Conservation (phyloP, 2,113 vertebrate genomes). For the Bufo gargarizans region DNA sequence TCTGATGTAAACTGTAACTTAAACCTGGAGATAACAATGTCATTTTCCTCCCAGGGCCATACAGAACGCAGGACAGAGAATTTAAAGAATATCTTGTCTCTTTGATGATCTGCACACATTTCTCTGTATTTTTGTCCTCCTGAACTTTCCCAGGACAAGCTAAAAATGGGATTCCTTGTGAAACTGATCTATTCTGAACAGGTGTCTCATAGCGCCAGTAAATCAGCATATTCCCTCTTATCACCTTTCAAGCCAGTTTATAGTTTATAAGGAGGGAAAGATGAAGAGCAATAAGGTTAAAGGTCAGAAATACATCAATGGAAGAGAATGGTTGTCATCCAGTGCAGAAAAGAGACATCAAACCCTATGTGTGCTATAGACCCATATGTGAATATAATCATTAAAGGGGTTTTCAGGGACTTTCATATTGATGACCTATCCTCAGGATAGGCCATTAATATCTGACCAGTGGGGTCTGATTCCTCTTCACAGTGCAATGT, state of each 20-base stretch:
- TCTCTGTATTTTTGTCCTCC: conserved; percentile 1
- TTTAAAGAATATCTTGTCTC: conserved; percentile 2
- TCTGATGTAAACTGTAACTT: conserved; percentile 8
- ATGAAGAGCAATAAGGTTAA: conserved; percentile 28
- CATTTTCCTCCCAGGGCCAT: conserved; percentile 20
- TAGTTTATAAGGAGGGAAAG: conserved; percentile 9
- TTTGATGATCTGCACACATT: conserved; percentile 35
- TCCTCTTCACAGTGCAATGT: too few species aligned
- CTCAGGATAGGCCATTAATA: too few species aligned
- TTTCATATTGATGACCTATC: too few species aligned
- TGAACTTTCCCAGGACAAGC: conserved; percentile 43
- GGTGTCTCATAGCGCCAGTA: conserved; percentile 40
- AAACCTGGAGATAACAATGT: neutral
- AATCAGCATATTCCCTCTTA: conserved; percentile 29
- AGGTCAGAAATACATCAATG: conserved; percentile 32
- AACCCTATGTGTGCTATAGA: neutral
- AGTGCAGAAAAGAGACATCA: neutral
- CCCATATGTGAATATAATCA: too few species aligned
- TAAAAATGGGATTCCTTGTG: conserved; percentile 32
- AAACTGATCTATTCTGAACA: conserved; percentile 47
- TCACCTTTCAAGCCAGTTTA: conserved; percentile 39
- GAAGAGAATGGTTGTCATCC: neutral
- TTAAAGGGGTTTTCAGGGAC: too few species aligned
- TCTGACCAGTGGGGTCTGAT: too few species aligned
- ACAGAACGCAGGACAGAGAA: neutral